Percentiles rank a stretch among this genome's conserved stretches.
These are phyloP conservation scores for Casuarius casuarius DNA, from an alignment of 2,113 vertebrate genomes.

Conservation along the genomic window DNA sequence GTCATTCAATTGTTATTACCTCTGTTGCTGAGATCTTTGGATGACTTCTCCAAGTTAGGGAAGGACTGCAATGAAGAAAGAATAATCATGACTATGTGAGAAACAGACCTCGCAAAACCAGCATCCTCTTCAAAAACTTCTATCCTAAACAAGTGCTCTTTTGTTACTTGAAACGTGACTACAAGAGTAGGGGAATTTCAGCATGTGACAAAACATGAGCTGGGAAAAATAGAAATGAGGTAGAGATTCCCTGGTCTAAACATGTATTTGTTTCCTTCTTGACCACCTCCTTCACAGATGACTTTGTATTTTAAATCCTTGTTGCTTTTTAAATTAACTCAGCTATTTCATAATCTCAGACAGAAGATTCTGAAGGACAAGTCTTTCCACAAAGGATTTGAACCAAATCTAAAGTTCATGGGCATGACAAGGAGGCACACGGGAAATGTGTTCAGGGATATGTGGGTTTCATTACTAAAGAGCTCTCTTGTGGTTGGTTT, in stretches of 20 bases:
- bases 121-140: not conserved
- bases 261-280: not conserved
- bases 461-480: not conserved
- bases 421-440: not conserved
- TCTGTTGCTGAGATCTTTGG: conserved; percentile 34
- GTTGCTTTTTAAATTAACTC: not conserved
- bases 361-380: not conserved
- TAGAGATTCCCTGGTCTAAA: not conserved
- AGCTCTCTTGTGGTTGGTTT: not conserved
- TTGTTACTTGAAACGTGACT: not conserved
- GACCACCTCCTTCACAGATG: not conserved
- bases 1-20: conserved; percentile 57
- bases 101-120: not conserved
- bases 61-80: conserved; percentile 79
- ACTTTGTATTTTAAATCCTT: not conserved
- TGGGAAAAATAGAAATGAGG: not conserved
- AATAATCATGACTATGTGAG: not conserved
- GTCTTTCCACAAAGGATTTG: not conserved
- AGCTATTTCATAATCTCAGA: not conserved
- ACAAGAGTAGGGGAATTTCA: not conserved
- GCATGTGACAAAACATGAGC: not conserved
- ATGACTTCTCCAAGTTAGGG: conserved; percentile 67
- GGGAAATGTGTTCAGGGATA: not conserved
- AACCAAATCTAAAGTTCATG: not conserved
- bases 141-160: not conserved